Evolutionary conservation across 2,113 vertebrate genomes (phyloP).

Genomic region (Engraulis encrasicolus): DNA sequence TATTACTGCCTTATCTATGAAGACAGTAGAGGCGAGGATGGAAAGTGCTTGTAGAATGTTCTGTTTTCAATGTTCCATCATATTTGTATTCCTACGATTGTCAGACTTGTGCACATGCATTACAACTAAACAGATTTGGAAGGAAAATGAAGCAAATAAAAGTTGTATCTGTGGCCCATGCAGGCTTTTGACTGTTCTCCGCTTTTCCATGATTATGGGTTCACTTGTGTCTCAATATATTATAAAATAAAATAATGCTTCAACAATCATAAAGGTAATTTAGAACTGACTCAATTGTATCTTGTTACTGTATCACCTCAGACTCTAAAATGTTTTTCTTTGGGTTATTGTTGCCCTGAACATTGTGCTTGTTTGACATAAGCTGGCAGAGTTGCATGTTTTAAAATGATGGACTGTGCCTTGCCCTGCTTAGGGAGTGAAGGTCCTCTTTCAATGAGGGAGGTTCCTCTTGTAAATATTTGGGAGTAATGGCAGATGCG

Average conservation of each 20-base stretch:
- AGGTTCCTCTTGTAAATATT: conserved; percentile 10
- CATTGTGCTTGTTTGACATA: conserved; percentile 47
- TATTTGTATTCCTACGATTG: neutral
- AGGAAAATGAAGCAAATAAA: neutral
- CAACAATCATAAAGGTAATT: conserved; percentile 43
- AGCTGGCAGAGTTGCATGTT: conserved; percentile 9
- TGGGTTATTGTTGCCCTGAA: conserved; percentile 31
- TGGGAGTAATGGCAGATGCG: conserved; percentile 16
- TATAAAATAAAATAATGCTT: conserved; percentile 51
- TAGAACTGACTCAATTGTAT: conserved; percentile 36
- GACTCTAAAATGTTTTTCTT: conserved; percentile 45
- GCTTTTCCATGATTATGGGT: conserved; percentile 43
- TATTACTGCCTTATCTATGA: no score
- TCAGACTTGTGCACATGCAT: neutral
- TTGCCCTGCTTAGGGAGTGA: neutral
- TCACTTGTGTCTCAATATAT: neutral
- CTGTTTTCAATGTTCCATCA: neutral
- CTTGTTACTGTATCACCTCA: conserved; percentile 37
- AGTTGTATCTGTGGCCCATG: neutral
- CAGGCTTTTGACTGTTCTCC: conserved; percentile 9
- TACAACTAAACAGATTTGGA: neutral
- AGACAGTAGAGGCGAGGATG: no score
- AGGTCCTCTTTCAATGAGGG: neutral
- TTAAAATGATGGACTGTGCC: neutral
- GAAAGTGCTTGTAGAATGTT: no score